phyloP scores from a whole-genome alignment of 2,888 invertebrate genomes.

The Lithodes maja region DNA sequence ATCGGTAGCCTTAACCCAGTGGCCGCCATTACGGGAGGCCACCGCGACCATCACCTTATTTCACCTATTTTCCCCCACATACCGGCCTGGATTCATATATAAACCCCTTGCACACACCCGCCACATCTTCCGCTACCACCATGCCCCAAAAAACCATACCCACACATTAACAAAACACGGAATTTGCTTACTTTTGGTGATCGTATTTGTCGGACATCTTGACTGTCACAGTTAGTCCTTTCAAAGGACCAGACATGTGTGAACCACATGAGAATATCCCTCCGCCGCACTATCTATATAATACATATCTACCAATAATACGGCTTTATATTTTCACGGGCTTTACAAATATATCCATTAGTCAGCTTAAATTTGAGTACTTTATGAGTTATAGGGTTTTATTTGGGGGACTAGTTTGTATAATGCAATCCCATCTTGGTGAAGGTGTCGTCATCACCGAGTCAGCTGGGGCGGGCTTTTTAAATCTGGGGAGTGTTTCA shows the following conservation, averaged over 20 bases:
- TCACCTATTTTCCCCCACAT: not conserved
- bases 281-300: slow-evolving; percentile 18
- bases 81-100: not conserved
- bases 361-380: not conserved
- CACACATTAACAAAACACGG: slow-evolving; percentile 3
- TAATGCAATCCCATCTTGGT: slow-evolving; percentile 60
- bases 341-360: too few species aligned
- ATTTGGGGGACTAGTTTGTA: slow-evolving; percentile 49
- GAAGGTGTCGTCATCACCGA: slow-evolving; percentile 47
- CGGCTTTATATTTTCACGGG: not conserved
- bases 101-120: too few species aligned
- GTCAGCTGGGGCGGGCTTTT: slow-evolving; percentile 29
- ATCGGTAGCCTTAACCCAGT: slow-evolving; percentile 20
- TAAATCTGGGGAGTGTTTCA: not conserved
- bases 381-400: not conserved
- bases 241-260: slow-evolving; percentile 55
- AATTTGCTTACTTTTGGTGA: slow-evolving; percentile 63
- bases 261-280: slow-evolving; percentile 32
- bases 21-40: slow-evolving; percentile 51
- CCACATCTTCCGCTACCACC: not conserved
- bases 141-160: not conserved
- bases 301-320: not conserved
- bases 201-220: slow-evolving; percentile 69
- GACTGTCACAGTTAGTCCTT: slow-evolving; percentile 57
- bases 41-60: not conserved